phyloP scores from a whole-genome alignment of 1,140 invertebrate genomes.

The Zaprionus kolodkinae region DNA sequence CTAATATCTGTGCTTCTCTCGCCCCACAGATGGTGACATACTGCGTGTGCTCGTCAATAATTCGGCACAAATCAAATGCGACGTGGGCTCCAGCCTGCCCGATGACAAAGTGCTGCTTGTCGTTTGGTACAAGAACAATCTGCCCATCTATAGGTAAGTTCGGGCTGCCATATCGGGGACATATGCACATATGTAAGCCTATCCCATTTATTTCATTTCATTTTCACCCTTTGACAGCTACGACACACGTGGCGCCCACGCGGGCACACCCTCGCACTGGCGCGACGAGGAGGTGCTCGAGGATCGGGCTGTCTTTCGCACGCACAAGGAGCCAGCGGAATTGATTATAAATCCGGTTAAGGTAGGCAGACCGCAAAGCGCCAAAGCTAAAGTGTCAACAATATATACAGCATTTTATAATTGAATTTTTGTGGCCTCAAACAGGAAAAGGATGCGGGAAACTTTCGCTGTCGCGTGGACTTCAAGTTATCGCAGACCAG shows the following conservation, averaged over 20 bases:
- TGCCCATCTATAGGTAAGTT: slow-evolving; percentile 86
- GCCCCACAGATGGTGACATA: slow-evolving; percentile 78
- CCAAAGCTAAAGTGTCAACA: slow-evolving; percentile 53
- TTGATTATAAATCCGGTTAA: slow-evolving; percentile 84
- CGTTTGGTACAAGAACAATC: slow-evolving; percentile 87
- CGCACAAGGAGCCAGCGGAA: slow-evolving; percentile 85
- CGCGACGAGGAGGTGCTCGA: slow-evolving; percentile 85
- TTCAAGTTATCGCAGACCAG: slow-evolving; percentile 92
- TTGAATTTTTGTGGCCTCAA: slow-evolving; percentile 81
- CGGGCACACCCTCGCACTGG: slow-evolving; percentile 85
- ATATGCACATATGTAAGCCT: slow-evolving; percentile 18
- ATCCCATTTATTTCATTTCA: slow-evolving; percentile 16
- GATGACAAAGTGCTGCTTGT: slow-evolving; percentile 86
- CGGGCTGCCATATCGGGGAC: not conserved
- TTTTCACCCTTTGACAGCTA: slow-evolving; percentile 73
- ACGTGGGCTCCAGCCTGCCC: slow-evolving; percentile 85
- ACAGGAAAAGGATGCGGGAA: slow-evolving; percentile 88
- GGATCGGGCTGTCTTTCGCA: slow-evolving; percentile 85
- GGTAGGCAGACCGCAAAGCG: slow-evolving; percentile 52
- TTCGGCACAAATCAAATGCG: slow-evolving; percentile 86
- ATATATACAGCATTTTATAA: slow-evolving; percentile 63
- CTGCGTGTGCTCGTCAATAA: slow-evolving; percentile 85
- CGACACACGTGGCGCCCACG: slow-evolving; percentile 84
- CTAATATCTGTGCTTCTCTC: not conserved
- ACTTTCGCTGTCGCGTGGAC: slow-evolving; percentile 92